Conservation (phyloP, 2,797 vertebrate species). For the Rachycentron canadum region DNA sequence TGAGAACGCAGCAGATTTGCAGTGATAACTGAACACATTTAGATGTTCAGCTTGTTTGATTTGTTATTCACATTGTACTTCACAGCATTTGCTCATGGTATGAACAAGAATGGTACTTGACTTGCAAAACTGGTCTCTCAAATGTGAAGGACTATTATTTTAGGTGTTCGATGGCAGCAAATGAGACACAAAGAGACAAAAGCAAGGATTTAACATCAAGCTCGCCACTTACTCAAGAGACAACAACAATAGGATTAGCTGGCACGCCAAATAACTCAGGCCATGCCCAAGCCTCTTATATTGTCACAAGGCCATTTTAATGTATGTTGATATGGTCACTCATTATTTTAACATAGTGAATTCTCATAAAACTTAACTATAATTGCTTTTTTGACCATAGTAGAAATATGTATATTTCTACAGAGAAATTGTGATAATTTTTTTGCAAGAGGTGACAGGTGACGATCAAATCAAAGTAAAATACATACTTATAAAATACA, state of each 20-base stretch:
- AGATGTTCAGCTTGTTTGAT: slow-evolving; percentile 25
- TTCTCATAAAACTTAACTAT: neutral
- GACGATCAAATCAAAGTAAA: neutral
- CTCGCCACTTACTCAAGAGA: slow-evolving; percentile 64
- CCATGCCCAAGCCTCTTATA: slow-evolving; percentile 69
- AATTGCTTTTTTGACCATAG: neutral
- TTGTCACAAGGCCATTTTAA: slow-evolving; percentile 52
- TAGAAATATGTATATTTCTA: neutral
- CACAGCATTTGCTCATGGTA: slow-evolving; percentile 14
- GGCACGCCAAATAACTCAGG: slow-evolving; percentile 59
- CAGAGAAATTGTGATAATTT: neutral
- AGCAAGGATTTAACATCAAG: slow-evolving; percentile 68
- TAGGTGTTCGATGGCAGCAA: slow-evolving; percentile 35
- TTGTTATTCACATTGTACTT: slow-evolving; percentile 10
- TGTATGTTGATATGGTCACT: slow-evolving; percentile 48
- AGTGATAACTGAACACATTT: neutral
- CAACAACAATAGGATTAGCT: slow-evolving; percentile 77
- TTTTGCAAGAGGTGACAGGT: neutral
- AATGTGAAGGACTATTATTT: slow-evolving; percentile 54
- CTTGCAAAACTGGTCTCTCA: slow-evolving; percentile 56
- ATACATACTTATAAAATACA: neutral
- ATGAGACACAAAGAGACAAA: slow-evolving; percentile 64
- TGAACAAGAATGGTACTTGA: slow-evolving; percentile 23
- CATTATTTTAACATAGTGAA: slow-evolving; percentile 18
- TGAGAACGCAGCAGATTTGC: slow-evolving; percentile 23